Evolutionary conservation across 2,888 invertebrate species (phyloP).

Genomic region (Diaperis boleti): DNA sequence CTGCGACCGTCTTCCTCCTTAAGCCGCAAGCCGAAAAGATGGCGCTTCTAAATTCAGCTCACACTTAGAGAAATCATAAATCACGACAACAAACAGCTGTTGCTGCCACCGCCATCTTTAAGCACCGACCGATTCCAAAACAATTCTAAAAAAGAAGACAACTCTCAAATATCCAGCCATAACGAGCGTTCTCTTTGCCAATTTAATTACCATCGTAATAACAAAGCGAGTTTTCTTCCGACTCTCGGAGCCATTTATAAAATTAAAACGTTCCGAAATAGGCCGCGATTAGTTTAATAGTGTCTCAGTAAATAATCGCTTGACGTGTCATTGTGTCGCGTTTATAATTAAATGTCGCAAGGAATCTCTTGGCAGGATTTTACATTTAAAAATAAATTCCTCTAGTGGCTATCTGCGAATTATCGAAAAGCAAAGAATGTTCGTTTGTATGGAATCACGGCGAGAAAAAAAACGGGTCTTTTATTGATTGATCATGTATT

Average conservation of each 20-base stretch:
- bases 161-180: too few species aligned
- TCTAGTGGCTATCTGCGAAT: constrained; percentile 20
- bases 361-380: constrained; percentile 43
- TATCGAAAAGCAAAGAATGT: constrained; percentile 7
- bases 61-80: constrained; percentile 21
- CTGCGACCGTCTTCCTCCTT: constrained; percentile 16
- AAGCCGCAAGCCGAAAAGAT: constrained; percentile 13
- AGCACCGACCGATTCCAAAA: constrained; percentile 12
- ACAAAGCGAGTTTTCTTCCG: neutral
- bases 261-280: constrained; percentile 20
- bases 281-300: constrained; percentile 33
- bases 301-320: constrained; percentile 33
- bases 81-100: constrained; percentile 29
- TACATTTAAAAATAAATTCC: constrained; percentile 42
- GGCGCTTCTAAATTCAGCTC: constrained; percentile 24
- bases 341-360: constrained; percentile 43
- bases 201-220: too few species aligned
- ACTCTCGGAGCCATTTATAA: constrained; percentile 12
- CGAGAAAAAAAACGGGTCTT: constrained; percentile 11
- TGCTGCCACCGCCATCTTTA: constrained; percentile 27
- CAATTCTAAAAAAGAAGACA: constrained; percentile 23
- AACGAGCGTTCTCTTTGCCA: too few species aligned
- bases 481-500: constrained; percentile 41
- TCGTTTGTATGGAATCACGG: constrained; percentile 10
- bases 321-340: constrained; percentile 40